Conservation (phyloP, 2,888 invertebrate species). For the Chesias legatella region DNA sequence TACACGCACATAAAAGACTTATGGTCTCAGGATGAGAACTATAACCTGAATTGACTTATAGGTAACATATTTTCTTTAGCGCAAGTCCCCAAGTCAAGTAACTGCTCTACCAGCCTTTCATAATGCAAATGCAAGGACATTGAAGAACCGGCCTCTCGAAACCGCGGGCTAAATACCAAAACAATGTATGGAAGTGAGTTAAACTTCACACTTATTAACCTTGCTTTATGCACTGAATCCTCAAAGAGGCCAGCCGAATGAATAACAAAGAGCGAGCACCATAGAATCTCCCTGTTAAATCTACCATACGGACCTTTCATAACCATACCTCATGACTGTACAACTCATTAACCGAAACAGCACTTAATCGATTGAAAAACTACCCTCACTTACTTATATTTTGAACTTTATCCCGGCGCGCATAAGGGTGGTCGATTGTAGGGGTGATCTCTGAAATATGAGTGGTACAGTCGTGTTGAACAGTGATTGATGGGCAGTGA, state of each 20-base stretch:
- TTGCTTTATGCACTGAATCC: slow-evolving; percentile 1
- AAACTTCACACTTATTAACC: slow-evolving; percentile 2
- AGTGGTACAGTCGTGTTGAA: slow-evolving; percentile 68
- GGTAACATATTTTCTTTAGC: too few species aligned
- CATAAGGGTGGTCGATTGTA: slow-evolving; percentile 35
- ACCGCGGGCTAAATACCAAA: too few species aligned
- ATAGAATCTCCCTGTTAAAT: slow-evolving; percentile 18
- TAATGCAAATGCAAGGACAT: too few species aligned
- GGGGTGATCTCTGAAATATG: slow-evolving; percentile 64
- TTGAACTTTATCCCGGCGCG: slow-evolving; percentile 37
- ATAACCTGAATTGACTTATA: too few species aligned
- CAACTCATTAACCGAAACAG: slow-evolving; percentile 46
- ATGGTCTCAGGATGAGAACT: too few species aligned
- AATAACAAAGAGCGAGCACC: slow-evolving; percentile 10
- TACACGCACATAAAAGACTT: too few species aligned
- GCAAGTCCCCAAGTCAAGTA: too few species aligned
- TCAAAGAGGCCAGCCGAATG: slow-evolving; percentile 4
- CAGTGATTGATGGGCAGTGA: slow-evolving; percentile 76
- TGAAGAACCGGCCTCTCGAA: too few species aligned
- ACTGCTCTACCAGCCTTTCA: too few species aligned
- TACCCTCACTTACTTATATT: too few species aligned
- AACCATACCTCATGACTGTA: slow-evolving; percentile 26
- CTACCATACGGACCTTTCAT: slow-evolving; percentile 24
- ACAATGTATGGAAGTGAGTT: too few species aligned
- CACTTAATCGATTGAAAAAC: slow-evolving; percentile 62